Evolutionary conservation across 2,888 invertebrate species (phyloP).

Genomic region (Horisme vitalbata): DNA sequence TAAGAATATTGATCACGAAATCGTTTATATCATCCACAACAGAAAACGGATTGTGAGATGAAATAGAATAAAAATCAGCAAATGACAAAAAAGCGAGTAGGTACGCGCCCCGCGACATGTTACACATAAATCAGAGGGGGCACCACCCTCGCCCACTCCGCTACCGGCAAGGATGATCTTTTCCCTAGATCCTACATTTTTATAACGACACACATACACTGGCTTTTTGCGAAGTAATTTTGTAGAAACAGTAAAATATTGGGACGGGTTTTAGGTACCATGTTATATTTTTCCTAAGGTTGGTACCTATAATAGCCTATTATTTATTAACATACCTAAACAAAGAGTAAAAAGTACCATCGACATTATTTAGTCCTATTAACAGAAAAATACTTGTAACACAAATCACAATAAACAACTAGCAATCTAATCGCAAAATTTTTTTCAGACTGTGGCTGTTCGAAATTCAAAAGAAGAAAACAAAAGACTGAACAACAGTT

Average conservation of each 20-base stretch:
- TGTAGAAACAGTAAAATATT: constrained; percentile 16
- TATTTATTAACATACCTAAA: no score
- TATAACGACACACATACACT: constrained; percentile 72
- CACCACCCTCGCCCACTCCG: constrained; percentile 55
- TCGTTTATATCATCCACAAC: constrained; percentile 3
- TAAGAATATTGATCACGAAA: no score
- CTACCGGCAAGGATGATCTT: constrained; percentile 73
- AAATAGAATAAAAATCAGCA: constrained; percentile 76
- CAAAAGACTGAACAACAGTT: no score
- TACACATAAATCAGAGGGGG: constrained; percentile 80
- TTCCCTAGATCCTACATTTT: constrained; percentile 80
- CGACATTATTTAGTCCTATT: no score
- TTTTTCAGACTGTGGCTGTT: no score
- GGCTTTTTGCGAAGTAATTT: constrained; percentile 48
- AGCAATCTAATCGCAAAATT: no score
- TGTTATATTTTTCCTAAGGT: no score
- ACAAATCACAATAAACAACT: no score
- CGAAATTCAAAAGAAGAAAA: no score
- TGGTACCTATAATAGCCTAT: no score
- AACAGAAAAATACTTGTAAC: no score
- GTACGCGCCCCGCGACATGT: constrained; percentile 76
- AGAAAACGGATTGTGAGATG: constrained; percentile 29
- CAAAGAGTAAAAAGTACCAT: no score
- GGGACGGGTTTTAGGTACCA: not conserved
- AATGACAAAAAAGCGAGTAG: constrained; percentile 76